These are phyloP conservation scores for Metacarcinus magister DNA, from an alignment of 2,888 invertebrate species.

Conservation along the genomic window DNA sequence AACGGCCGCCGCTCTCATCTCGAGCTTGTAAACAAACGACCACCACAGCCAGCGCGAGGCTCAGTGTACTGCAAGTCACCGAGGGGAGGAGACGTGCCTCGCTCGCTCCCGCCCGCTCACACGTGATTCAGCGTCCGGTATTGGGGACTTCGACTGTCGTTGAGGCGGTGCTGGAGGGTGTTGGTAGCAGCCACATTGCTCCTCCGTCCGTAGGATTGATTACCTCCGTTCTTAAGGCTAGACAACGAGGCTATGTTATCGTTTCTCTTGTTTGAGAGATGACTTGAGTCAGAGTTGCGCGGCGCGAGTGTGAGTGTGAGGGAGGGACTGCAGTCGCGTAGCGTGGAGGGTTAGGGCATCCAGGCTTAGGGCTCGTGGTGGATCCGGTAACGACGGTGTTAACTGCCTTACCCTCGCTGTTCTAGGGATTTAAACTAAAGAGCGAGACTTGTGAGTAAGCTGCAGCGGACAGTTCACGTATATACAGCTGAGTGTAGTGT, in stretches of 20 bases:
- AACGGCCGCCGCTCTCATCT: neutral
- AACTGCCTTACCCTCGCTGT: neutral
- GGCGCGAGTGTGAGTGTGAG: neutral
- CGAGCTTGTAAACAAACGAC: slow-evolving; percentile 44
- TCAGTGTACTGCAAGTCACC: slow-evolving; percentile 63
- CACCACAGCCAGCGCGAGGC: neutral
- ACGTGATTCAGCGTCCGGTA: slow-evolving; percentile 56
- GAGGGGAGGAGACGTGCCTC: slow-evolving; percentile 64
- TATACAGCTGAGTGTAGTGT: neutral
- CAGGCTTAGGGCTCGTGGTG: neutral
- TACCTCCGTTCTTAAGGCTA: neutral
- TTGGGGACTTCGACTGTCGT: slow-evolving; percentile 47
- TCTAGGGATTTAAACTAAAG: neutral
- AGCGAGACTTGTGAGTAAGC: neutral
- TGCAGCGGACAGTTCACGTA: neutral
- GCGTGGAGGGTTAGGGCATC: neutral
- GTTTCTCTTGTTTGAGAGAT: neutral
- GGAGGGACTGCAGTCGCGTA: neutral
- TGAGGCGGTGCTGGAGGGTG: slow-evolving; percentile 5
- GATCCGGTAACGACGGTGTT: neutral
- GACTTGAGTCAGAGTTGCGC: neutral
- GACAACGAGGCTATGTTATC: neutral
- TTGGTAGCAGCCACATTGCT: neutral
- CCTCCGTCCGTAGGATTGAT: slow-evolving; percentile 13
- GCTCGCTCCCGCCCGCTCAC: slow-evolving; percentile 52